A percentile compares a stretch with the other conserved stretches of the same genome.
Conservation (phyloP, 2,888 invertebrate species). For the Ochropleura plecta region DNA sequence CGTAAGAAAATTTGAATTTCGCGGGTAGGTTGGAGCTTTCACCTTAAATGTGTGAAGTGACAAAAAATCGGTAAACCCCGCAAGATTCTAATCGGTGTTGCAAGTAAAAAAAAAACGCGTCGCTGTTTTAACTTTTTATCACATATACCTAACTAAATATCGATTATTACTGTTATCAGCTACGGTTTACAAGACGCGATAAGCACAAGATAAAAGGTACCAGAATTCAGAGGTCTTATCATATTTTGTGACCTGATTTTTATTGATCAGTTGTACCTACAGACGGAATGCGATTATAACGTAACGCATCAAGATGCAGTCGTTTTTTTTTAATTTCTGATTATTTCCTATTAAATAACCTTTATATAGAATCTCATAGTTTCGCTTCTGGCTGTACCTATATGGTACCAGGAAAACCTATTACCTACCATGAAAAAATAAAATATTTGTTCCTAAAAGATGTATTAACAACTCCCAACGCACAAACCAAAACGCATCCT, state of each 20-base stretch:
- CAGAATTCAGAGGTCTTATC: constrained; percentile 37
- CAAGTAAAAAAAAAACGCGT: constrained; percentile 5
- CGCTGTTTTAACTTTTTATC: background rate
- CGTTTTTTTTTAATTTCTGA: background rate
- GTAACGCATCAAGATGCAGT: background rate
- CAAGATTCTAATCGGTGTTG: background rate
- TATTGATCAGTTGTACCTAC: constrained; percentile 25
- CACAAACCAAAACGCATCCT: constrained; percentile 52
- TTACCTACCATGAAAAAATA: background rate
- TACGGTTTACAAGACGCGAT: constrained; percentile 5
- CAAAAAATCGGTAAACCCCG: background rate
- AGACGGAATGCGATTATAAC: background rate
- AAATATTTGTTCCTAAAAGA: background rate
- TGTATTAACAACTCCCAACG: constrained; percentile 42
- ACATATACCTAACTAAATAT: background rate
- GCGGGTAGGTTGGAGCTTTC: no score
- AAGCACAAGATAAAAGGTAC: constrained; percentile 11
- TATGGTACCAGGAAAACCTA: background rate
- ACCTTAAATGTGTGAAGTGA: background rate
- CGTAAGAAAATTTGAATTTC: no score
- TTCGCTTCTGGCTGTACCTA: background rate
- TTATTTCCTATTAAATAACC: background rate
- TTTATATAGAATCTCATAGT: background rate
- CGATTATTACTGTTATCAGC: constrained; percentile 17
- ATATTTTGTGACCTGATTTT: constrained; percentile 43